Evolutionary conservation across 2,888 invertebrate genomes (phyloP), one percentile per base, ranked within the genome.

Genomic region (Achlya flavicornis): DNA sequence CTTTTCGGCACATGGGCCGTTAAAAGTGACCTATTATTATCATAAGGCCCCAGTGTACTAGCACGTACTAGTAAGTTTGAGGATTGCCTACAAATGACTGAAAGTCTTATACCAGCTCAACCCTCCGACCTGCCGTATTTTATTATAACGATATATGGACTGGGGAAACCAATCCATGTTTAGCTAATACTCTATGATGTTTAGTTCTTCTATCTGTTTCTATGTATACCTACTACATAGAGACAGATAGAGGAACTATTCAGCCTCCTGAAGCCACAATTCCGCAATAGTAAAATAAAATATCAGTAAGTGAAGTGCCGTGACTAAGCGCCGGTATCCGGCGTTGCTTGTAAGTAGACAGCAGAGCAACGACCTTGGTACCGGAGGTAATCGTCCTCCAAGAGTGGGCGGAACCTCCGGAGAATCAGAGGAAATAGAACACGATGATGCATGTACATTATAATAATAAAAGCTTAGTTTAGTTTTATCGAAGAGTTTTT

Each of bases 361-460:
- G 10, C 62, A 63, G 78, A 71, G 67, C 76, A 74, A 58, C 61
- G 74, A 77, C 77, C 74, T 67, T 61, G 26, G 12, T 10, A 53
- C n/a, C 57, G 59, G 76, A 77, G 76, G 77, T 75, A 75, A 69
- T 66, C 70, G 76, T 74, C 73, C 76, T 69, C 70, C 32, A 66
- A 69, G 63, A 58, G 72, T 76, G 61, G 77, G 77, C 60, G 76
- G 38, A 62, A 66, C 71, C 57, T 66, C 64, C 62, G 65, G 74
- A 73, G 72, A 73, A 71, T 74, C 65, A 53, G 65, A 74, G 72
- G 68, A 76, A 76, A 70, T 76, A 66, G 66, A 67, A 67, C 70
- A 70, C 63, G 57, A 58, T 64, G 60, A 41, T 59, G 65, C 46
- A 66, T n/a, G n/a, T 58, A 62, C 53, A 61, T 61, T 19, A 69